A percentile compares a stretch with the other conserved stretches of the same genome.
Conservation (phyloP, 2,797 vertebrate genomes). For the Pogonophryne albipinna region DNA sequence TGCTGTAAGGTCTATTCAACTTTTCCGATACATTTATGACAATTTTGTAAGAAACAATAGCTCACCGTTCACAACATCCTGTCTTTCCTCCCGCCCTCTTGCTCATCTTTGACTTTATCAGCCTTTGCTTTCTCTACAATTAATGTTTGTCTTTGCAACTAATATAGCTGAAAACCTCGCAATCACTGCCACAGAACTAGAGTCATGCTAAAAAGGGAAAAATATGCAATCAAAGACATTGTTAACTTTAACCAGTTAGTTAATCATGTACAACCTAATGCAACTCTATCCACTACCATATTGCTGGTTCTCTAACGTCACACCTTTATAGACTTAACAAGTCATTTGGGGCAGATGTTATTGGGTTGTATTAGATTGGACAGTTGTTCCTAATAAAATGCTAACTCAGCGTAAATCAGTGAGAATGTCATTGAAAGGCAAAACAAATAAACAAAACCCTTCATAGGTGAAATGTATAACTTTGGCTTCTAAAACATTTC, state of each 20-base stretch:
- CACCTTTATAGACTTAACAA: not conserved
- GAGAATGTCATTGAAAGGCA: slow-evolving; percentile 1
- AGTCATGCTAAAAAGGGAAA: no score
- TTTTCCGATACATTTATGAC: not conserved
- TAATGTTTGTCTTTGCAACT: not conserved
- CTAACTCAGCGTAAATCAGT: slow-evolving; percentile 1
- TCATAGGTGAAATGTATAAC: not conserved
- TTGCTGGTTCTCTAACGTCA: not conserved
- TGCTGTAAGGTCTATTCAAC: not conserved
- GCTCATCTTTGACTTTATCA: not conserved
- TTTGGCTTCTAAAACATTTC: not conserved
- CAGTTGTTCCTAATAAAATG: slow-evolving; percentile 12
- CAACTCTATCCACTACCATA: not conserved
- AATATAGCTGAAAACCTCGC: not conserved
- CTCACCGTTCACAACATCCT: not conserved
- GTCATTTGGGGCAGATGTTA: slow-evolving; percentile 1
- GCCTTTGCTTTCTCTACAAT: not conserved
- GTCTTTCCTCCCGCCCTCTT: not conserved
- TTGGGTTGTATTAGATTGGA: slow-evolving; percentile 9
- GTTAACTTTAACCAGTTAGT: not conserved
- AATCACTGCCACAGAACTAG: not conserved
- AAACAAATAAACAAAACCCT: not conserved
- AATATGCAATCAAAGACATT: no score
- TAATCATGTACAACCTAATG: not conserved
- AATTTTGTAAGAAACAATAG: not conserved